phyloP scores from a whole-genome alignment of 2,797 vertebrate genomes.

The Rhabdophis nuchalis region DNA sequence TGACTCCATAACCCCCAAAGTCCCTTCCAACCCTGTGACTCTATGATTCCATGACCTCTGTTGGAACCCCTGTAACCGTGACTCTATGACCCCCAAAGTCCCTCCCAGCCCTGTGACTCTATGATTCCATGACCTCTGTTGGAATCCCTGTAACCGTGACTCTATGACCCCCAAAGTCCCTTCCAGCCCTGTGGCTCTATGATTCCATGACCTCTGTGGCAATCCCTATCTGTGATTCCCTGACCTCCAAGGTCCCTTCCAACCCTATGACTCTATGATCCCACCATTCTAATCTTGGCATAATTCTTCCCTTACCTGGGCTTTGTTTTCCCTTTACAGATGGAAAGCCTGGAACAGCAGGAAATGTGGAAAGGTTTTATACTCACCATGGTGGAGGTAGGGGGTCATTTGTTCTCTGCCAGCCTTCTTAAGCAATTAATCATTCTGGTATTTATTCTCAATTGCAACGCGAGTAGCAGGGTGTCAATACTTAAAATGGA shows the following conservation, averaged over 20 bases:
- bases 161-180: too few species aligned
- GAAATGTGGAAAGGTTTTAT: constrained; percentile 87
- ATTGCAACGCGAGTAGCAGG: background rate
- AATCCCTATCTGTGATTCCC: too few species aligned
- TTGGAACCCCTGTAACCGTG: too few species aligned
- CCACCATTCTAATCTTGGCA: background rate
- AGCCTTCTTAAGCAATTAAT: background rate
- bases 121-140: background rate
- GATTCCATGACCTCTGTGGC: background rate
- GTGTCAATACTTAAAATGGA: too few species aligned
- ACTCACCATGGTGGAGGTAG: constrained; percentile 75
- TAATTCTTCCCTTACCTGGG: background rate
- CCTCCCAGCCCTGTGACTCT: background rate
- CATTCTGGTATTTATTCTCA: background rate
- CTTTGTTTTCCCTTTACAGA: constrained; percentile 53
- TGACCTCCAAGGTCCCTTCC: background rate
- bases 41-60: too few species aligned
- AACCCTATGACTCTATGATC: background rate
- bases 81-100: background rate
- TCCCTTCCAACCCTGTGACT: too few species aligned
- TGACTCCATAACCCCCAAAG: too few species aligned
- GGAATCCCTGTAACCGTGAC: too few species aligned
- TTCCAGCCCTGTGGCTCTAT: background rate
- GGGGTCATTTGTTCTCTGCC: background rate
- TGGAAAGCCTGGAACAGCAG: constrained; percentile 71